phyloP scores from a whole-genome alignment of 1,140 invertebrate genomes.

The Temnothorax curvispinosus region DNA sequence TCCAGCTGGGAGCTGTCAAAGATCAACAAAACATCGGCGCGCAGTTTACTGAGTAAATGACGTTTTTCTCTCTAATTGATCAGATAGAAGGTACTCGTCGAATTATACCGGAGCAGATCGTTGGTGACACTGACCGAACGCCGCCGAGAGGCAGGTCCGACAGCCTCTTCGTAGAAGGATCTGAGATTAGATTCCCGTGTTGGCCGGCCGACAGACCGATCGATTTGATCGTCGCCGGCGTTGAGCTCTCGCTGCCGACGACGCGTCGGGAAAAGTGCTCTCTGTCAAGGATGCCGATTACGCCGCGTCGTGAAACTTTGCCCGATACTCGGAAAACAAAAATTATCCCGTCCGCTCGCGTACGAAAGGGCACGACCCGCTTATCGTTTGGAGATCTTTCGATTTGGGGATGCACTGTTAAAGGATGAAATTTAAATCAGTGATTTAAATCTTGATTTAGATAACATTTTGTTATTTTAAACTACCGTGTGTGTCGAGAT shows the following conservation, averaged over 20 bases:
- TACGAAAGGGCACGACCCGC: no score
- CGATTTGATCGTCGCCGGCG: neutral
- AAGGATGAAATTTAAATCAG: no score
- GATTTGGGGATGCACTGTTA: no score
- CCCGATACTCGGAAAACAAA: neutral
- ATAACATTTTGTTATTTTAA: no score
- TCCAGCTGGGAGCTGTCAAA: no score
- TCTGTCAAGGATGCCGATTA: conserved; percentile 12
- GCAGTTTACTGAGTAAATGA: no score
- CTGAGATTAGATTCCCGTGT: conserved; percentile 13
- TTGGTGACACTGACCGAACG: neutral
- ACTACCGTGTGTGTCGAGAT: no score
- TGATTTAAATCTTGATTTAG: no score
- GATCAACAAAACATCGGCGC: no score
- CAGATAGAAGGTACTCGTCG: neutral
- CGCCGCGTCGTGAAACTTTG: neutral
- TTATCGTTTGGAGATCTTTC: no score
- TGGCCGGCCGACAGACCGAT: neutral
- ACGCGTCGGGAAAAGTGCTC: neutral
- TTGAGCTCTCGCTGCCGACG: neutral
- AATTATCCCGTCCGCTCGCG: neutral
- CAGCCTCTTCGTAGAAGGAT: neutral
- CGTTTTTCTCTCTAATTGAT: no score
- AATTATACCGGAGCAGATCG: no score
- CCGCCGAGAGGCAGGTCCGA: neutral